Evolutionary conservation across 1,140 invertebrate genomes (phyloP).

Genomic region (Papilio polytes): DNA sequence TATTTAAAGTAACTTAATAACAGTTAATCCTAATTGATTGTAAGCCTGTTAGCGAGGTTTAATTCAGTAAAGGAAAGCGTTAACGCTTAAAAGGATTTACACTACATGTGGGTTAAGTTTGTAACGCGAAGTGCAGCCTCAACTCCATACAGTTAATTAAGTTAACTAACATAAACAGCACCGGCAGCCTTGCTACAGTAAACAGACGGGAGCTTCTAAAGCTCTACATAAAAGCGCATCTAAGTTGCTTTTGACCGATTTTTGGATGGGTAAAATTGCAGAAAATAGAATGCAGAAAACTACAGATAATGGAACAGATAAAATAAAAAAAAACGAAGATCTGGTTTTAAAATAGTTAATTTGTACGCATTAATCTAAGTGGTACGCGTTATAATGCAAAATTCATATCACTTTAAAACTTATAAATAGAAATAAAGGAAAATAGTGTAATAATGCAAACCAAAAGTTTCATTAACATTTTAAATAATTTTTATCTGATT

Average conservation of each 20-base stretch:
- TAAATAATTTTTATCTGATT: no score
- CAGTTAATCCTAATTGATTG: not conserved
- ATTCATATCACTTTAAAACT: no score
- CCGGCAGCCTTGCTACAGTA: not conserved
- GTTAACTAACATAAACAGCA: conserved; percentile 23
- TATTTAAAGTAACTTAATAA: not conserved
- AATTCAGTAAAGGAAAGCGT: not conserved
- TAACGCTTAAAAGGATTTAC: conserved; percentile 28
- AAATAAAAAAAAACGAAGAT: no score
- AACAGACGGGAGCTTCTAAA: conserved; percentile 12
- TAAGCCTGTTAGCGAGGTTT: conserved; percentile 7
- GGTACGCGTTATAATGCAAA: no score
- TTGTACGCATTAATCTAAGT: no score
- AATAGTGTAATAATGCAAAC: no score
- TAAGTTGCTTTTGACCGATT: not conserved
- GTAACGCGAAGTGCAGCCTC: conserved; percentile 4
- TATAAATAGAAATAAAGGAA: no score
- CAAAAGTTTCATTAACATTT: no score
- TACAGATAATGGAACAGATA: no score
- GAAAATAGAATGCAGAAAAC: no score
- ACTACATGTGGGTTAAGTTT: conserved; percentile 20
- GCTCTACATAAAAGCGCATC: not conserved
- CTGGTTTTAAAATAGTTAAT: no score
- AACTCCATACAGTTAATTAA: conserved; percentile 22
- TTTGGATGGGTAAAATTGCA: not conserved